Evolutionary conservation across 2,888 invertebrate genomes (phyloP).

Genomic region (Eupithecia pulchellata): DNA sequence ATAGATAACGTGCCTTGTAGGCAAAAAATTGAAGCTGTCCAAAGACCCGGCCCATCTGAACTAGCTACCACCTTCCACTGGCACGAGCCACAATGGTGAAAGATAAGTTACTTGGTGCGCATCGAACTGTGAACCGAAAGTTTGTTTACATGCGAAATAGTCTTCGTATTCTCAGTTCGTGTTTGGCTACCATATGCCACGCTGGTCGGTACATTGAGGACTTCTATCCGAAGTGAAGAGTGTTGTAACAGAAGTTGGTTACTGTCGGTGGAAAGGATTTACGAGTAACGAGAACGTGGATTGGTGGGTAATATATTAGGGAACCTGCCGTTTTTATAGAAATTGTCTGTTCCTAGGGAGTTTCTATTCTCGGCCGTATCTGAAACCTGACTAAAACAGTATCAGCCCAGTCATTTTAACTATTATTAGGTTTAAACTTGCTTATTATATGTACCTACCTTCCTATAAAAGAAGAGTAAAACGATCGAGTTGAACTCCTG

Average conservation of each 20-base stretch:
- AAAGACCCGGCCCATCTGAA: constrained; percentile 62
- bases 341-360: too few relatives aligned
- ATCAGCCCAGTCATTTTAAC: not conserved
- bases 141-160: constrained; percentile 83
- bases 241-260: constrained; percentile 2
- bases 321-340: not conserved
- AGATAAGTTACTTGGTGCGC: constrained; percentile 84
- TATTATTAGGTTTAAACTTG: not conserved
- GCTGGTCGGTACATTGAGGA: not conserved
- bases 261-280: not conserved
- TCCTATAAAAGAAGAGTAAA: not conserved
- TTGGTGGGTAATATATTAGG: not conserved
- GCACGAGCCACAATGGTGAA: constrained; percentile 85
- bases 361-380: constrained; percentile 5
- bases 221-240: not conserved
- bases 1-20: not conserved
- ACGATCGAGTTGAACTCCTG: not conserved
- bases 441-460: too few relatives aligned
- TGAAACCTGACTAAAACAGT: not conserved
- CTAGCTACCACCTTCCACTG: constrained; percentile 38
- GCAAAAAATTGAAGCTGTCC: constrained; percentile 17
- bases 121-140: constrained; percentile 85
- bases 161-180: constrained; percentile 75
- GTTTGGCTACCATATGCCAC: constrained; percentile 62
- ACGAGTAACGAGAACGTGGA: too few relatives aligned